Base-by-base conservation (phyloP, 2,888 invertebrate genomes). In the Hemaris fuciformis region DNA sequence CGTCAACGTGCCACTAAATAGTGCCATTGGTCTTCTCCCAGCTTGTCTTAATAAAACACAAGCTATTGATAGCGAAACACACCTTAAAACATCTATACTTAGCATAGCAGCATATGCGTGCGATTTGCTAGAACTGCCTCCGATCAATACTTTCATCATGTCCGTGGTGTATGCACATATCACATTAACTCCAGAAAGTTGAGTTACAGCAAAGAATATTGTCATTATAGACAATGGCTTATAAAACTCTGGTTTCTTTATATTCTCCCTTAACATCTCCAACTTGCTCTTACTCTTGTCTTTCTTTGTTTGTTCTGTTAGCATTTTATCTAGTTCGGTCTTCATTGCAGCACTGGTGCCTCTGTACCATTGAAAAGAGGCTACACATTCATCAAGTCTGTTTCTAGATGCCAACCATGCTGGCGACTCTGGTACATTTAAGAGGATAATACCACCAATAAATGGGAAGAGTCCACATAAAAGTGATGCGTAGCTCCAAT, bases 171-270 rank as follows among this genome's bases (percentile, higher is more conserved):
- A 96, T 1, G 95, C 96, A 53, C 94, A 94, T 22, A 96, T 93
- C 0, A 95, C 95, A 72, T 96, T 96, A 4, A 95, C 94, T 23
- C 96, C 96, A 8, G 95, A 94, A 64, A 96, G 93, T 76, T 96
- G 96, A 7, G 94, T 94, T 46, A 94, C 93, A 1, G 94, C 87
- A 72, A 96, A 96, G 66, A 96, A 94, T 0, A 92, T 85, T 63
- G 94, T 93, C 85, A 96, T 93, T 62, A 95, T 93, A 8, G 89
- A 77, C 46, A 95, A 79, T 0, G 95, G 95, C 68, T 94, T 94
- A 76, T 93, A 87, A 79, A 95, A 95, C 71, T 94, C 93, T 0
- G 93, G 93, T 64, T 91, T 91, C 56, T 81, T 87, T 7, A 94
- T 86, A 65, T 93, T 93, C 13, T 73, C 74, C 5, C 76, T 71